Evolutionary conservation across 2,888 invertebrate species (phyloP), one percentile per base, ranked within the genome.

Genomic region (Netelia virgata): DNA sequence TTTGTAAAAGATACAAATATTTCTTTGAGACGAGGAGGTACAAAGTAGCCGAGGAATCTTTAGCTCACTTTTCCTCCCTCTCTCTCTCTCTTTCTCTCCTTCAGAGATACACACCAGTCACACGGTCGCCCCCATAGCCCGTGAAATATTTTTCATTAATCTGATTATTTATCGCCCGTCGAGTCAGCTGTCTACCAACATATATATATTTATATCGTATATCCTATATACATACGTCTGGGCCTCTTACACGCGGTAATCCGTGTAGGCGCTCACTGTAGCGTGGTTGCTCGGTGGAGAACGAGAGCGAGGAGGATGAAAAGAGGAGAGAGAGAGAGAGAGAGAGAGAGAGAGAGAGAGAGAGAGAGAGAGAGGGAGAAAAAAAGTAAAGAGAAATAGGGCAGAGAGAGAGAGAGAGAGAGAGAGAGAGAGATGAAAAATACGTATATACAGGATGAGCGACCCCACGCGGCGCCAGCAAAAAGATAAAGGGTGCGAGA

Each of bases 111-210:
- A 28, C 11, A 59, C 57, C 57, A 3, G 10, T 18, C 72, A 36
- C 36, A 36, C 1, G 36, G 36, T 36, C 6, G 36, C 36, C 8
- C 70, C 61, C 76, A 11, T 50, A 36, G 57, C 72, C 82, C 69
- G 64, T 84, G 85, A 87, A 87, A 86, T 83, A 86, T 86, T 85
- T 85, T 86, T 87, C 85, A 86, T 88, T 88, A 87, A 88, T 87
- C 85, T 81, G 83, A 87, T 87, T 87, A 87, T 88, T 88, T 87
- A 87, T 87, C 80, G 81, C 77, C 69, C 73, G 84, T 79, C 78
- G 83, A 74, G 82, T 69, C 59, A 75, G 77, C 73, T 79, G 77
- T 64, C 53, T 61, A 36, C 18, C 18, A 64, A 41, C 16, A 50
- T 36, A 11, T 57, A 74, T n/a, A 11, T 53, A 66, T 41, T 11